phyloP scores from a whole-genome alignment of 2,888 invertebrate genomes.

The Atrina japonica region DNA sequence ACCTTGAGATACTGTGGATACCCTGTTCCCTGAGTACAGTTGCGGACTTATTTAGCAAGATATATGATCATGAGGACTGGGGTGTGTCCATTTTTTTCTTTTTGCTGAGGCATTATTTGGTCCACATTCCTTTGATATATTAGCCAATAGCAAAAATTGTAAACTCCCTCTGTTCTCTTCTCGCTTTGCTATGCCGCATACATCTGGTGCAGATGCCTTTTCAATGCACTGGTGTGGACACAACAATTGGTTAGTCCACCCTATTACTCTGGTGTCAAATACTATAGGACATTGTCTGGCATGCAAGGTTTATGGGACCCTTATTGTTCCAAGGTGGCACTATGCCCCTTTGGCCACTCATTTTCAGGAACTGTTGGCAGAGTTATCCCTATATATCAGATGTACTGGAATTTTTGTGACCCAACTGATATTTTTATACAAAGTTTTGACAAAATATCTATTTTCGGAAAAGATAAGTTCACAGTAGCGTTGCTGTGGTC shows the following conservation, averaged over 20 bases:
- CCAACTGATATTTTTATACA: too few relatives aligned
- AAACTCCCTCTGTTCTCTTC: slow-evolving; percentile 1
- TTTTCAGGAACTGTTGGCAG: too few relatives aligned
- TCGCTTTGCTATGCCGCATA: not conserved
- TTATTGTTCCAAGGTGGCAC: slow-evolving; percentile 10
- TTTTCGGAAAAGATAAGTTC: too few relatives aligned
- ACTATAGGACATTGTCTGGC: slow-evolving; percentile 1
- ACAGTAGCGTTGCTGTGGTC: too few relatives aligned
- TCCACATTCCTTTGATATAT: not conserved
- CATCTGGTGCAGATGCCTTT: slow-evolving; percentile 9
- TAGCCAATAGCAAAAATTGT: slow-evolving; percentile 6
- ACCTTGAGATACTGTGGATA: too few relatives aligned
- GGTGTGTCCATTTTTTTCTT: not conserved
- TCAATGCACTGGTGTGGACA: not conserved
- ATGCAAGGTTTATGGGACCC: slow-evolving; percentile 5
- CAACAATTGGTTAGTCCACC: slow-evolving; percentile 9
- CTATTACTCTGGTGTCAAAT: not conserved
- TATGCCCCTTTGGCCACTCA: not conserved
- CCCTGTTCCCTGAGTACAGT: too few relatives aligned
- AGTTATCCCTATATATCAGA: too few relatives aligned
- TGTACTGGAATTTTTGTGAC: too few relatives aligned
- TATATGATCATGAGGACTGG: too few relatives aligned
- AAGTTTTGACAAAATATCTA: too few relatives aligned
- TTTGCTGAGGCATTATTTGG: not conserved
- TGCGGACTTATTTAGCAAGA: too few relatives aligned